These are phyloP conservation scores for Macrotis lagotis DNA, from an alignment of 2,113 vertebrate genomes.

Conservation along the genomic window DNA sequence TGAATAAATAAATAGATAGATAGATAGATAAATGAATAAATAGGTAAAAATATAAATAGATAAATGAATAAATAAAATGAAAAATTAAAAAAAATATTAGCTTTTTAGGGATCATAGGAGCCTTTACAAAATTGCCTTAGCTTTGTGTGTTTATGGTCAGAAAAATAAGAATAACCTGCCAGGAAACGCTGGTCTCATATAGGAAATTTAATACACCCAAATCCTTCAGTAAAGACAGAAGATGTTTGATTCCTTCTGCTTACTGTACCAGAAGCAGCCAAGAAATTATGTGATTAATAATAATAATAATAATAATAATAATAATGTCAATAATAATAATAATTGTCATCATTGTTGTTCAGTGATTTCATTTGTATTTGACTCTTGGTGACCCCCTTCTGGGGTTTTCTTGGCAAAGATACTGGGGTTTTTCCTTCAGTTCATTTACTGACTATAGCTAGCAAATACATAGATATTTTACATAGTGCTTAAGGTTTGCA, in stretches of 20 bases:
- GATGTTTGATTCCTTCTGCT: background rate
- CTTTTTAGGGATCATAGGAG: background rate
- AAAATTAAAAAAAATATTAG: too few relatives aligned
- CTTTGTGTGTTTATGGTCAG: background rate
- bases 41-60: too few relatives aligned
- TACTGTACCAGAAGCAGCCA: background rate
- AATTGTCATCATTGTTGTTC: too few relatives aligned
- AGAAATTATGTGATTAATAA: background rate
- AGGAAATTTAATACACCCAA: background rate
- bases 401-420: too few relatives aligned
- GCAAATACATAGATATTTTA: background rate
- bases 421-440: too few relatives aligned
- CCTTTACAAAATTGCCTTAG: background rate
- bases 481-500: background rate
- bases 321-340: background rate
- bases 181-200: background rate
- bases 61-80: too few relatives aligned
- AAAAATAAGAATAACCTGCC: background rate
- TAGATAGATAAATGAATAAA: too few relatives aligned
- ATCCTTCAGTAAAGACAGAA: background rate
- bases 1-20: too few relatives aligned
- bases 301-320: background rate
- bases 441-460: background rate
- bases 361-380: too few relatives aligned
- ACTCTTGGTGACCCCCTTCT: too few relatives aligned